Base-by-base conservation (phyloP, 2,888 invertebrate species). In the Diaperis boleti region DNA sequence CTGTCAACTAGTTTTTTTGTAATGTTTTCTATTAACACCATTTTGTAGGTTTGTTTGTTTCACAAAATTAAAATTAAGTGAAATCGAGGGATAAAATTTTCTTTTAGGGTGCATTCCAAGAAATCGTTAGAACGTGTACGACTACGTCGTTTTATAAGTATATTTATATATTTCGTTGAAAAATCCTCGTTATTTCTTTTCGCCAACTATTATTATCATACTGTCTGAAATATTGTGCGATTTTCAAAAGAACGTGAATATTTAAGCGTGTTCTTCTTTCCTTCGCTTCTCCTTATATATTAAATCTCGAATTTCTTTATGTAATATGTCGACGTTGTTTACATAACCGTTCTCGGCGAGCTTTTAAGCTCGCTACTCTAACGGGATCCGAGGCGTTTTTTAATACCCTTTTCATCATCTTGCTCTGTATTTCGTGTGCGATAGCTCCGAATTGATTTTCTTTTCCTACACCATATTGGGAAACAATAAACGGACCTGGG, bases 181-280 rank as follows among this genome's bases (percentile, higher is more conserved):
- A 45, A 57, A 57, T 56, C 8, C 37, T 35, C 57, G 45, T 57
- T 55, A 55, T 55, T 44, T 57, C 54, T 45, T 61, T 61, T 37
- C 54, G 39, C 39, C 35, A 35, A 42, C 44, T 44, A 59, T 44
- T 52, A 41, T 52, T 59, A 39, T 44, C 42, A 42, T 18, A 37
- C 52, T 20, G 55, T 17, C 42, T 44, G 60, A 60, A 60, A 60
- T 54, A 60, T 60, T 60, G 54, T 50, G 29, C 61, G 29, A 39
- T 55, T 61, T 55, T 55, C 61, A 55, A 61, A 61, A 22, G 54
- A 42, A 60, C 60, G 20, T 47, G 55, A 61, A 61, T 61, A 55
- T 54, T 37, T 54, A 54, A 35, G 35, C 61, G 61, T 15, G 39
- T 26, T 59, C 61, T 20, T 47, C 33, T 26, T 33, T 44, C 11